Evolutionary conservation across 2,888 invertebrate species (phyloP).

Genomic region (Lissonota sp.): DNA sequence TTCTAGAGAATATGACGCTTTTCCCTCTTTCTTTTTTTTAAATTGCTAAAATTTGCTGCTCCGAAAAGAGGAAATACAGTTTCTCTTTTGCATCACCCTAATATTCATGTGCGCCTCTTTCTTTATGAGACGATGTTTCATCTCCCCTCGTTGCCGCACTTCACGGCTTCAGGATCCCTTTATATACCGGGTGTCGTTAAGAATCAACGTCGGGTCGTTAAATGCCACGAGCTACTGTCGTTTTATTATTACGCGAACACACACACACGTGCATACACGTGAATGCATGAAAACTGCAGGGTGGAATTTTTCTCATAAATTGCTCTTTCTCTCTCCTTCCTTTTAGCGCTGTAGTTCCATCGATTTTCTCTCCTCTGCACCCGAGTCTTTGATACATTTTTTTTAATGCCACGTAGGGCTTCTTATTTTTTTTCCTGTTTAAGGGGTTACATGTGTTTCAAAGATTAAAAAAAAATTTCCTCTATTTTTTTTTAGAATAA

Average conservation of each 20-base stretch:
- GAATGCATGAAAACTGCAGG: slow-evolving; percentile 21
- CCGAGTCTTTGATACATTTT: slow-evolving; percentile 17
- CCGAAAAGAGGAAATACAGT: too few species aligned
- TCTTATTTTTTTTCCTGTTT: not conserved
- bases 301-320: slow-evolving; percentile 46
- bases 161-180: slow-evolving; percentile 5
- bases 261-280: not conserved
- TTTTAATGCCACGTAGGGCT: slow-evolving; percentile 8
- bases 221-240: slow-evolving; percentile 30
- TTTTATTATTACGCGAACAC: not conserved
- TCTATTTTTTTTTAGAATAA: too few species aligned
- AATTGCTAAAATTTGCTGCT: not conserved
- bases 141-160: slow-evolving; percentile 25
- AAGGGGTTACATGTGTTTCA: too few species aligned
- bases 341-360: slow-evolving; percentile 34
- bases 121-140: slow-evolving; percentile 42
- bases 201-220: slow-evolving; percentile 43
- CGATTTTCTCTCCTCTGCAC: slow-evolving; percentile 41
- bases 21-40: slow-evolving; percentile 22
- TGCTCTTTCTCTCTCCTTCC: slow-evolving; percentile 19
- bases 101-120: slow-evolving; percentile 4
- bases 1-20: too few species aligned
- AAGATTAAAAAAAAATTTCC: too few species aligned
- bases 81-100: too few species aligned
- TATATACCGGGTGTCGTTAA: slow-evolving; percentile 56